Evolutionary conservation across 1,140 invertebrate species (phyloP).

Genomic region (Diorhabda elongata): DNA sequence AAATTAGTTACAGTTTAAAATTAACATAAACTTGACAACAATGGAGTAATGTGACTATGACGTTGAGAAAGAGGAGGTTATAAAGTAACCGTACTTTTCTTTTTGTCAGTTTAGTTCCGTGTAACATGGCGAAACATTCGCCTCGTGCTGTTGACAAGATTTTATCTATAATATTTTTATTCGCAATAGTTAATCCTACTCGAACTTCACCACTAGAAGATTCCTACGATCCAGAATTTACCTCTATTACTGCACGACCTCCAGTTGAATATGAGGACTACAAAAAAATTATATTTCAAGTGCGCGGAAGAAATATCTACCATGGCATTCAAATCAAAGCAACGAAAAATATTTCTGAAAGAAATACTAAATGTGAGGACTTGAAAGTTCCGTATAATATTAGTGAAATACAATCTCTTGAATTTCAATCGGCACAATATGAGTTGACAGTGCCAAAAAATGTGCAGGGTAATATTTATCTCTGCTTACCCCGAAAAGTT

Average conservation of each 20-base stretch:
- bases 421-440: slow-evolving; percentile 29
- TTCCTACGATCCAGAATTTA: slow-evolving; percentile 27
- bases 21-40: no score
- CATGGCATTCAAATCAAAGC: slow-evolving; percentile 36
- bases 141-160: slow-evolving; percentile 27
- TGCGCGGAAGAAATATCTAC: slow-evolving; percentile 39
- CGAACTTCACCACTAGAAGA: slow-evolving; percentile 12
- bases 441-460: slow-evolving; percentile 31
- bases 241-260: slow-evolving; percentile 22
- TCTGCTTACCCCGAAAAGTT: slow-evolving; percentile 34
- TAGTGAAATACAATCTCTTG: slow-evolving; percentile 29
- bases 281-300: slow-evolving; percentile 36
- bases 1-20: no score
- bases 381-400: slow-evolving; percentile 32
- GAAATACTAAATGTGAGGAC: slow-evolving; percentile 31
- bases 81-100: slow-evolving; percentile 28
- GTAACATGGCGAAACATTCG: slow-evolving; percentile 40
- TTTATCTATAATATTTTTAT: slow-evolving; percentile 26
- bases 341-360: slow-evolving; percentile 32
- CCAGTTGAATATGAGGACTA: slow-evolving; percentile 30
- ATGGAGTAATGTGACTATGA: slow-evolving; percentile 3
- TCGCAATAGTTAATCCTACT: slow-evolving; percentile 10
- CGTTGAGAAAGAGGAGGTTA: slow-evolving; percentile 26
- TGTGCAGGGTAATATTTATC: slow-evolving; percentile 36
- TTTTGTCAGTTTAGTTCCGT: slow-evolving; percentile 33